Base-by-base conservation (phyloP, 2,113 vertebrate species). In the Rhinoptilus africanus region DNA sequence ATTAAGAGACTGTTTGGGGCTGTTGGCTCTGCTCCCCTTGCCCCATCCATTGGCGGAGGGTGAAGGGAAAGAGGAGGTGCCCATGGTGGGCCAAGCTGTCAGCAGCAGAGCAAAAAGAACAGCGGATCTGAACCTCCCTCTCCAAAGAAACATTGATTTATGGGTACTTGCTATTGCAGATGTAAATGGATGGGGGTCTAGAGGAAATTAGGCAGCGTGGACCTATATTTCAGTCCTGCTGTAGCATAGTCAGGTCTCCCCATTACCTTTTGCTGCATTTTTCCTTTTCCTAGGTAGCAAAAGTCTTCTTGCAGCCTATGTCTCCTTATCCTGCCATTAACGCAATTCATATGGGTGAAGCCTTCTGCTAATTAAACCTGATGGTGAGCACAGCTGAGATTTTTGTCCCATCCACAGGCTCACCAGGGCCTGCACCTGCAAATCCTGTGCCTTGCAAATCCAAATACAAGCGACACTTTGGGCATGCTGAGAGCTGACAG, bases 11-110 rank as follows among this genome's bases (percentile, higher is more conserved):
- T 64, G 5, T 15, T 57, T 73, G 74, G 28, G 28, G 27, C 37
- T 88, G 22, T 35, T 82, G 47, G 22, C 10, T 89, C 57, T n/a
- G 20, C 13, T 37, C 6, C 47, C 35, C 81, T 78, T 75, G 18
- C 18, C 23, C 41, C 48, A 43, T 59, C n/a, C 23, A 17, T 39
- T 2, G 3, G 39, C 43, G 68, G 57, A 59, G 8, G 13, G 5
- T 0, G 2, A 71, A 56, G 48, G 26, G 20, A 75, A 88, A 85
- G 41, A 92, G 21, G 20, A 85, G 39, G 18, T 69, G 35, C 11
- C 14, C 2, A 15, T 0, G 0, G 9, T 17, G 12, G 8, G 43
- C 13, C 69, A 59, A 81, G 30, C 12, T 62, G 20, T 26, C 53
- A 77, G 28, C 37, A 34, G 39, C 66, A 72, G 82, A 53, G 51